phyloP scores from a whole-genome alignment of 2,797 vertebrate species.

The Eulemur coronatus region DNA sequence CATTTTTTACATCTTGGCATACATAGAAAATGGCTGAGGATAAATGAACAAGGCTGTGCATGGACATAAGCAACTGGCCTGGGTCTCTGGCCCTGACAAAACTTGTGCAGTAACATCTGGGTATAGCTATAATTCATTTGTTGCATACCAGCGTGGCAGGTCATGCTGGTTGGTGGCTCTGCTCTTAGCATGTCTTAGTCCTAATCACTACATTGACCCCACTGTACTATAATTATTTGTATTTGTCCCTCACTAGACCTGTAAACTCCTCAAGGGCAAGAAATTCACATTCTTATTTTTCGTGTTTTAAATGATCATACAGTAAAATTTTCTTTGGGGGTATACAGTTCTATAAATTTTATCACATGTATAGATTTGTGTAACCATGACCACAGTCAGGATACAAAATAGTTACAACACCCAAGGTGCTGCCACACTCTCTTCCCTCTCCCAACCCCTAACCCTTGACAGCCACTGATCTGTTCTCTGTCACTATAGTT shows the following conservation, averaged over 20 bases:
- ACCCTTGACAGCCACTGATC: background rate
- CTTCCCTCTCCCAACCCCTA: background rate
- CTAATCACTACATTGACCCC: background rate
- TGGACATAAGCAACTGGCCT: background rate
- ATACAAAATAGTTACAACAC: background rate
- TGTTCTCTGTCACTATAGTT: background rate
- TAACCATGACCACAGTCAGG: background rate
- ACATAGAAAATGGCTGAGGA: background rate
- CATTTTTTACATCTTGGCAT: background rate
- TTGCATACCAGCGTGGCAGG: background rate
- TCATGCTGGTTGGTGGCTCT: background rate
- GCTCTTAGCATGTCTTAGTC: background rate
- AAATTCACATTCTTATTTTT: background rate
- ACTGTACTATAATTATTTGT: background rate
- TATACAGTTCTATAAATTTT: background rate
- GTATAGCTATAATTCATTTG: background rate
- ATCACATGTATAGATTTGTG: background rate
- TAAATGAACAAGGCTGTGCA: background rate
- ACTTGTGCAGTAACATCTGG: background rate
- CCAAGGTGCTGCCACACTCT: background rate
- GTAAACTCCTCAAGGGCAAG: background rate
- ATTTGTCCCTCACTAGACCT: background rate
- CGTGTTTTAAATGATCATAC: background rate
- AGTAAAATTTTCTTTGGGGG: background rate
- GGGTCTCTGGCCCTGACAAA: background rate